Evolutionary conservation across 2,888 invertebrate genomes (phyloP), one percentile per base, ranked within the genome.

Genomic region (Archips xylosteana): DNA sequence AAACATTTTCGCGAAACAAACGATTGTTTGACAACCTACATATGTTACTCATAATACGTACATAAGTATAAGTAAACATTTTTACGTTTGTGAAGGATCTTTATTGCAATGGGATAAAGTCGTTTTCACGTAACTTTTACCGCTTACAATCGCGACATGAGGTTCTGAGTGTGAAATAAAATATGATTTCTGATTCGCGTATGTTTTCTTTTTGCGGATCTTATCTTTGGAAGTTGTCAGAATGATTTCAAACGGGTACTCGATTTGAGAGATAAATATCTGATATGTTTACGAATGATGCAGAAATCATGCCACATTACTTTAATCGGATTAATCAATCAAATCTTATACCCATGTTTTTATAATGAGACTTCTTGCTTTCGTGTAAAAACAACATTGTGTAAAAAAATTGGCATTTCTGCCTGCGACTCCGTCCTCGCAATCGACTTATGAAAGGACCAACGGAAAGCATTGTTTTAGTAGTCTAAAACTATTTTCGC

Each of bases 271-370:
- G 63, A 57, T 65, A 42, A 54, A 42, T 23, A 15, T 63, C 60
- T 72, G 8, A 42, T 23, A 57, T 45, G 45, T 60, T 45, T 42
- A 61, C 23, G 34, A 61, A 49, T 23, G 49, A 73, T 62, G 68
- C 67, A 54, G 45, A 66, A 71, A 65, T 66, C 49, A 49, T 54
- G 23, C 34, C 34, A 51, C 71, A 57, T 47, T 61, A 32, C 67
- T 42, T 67, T 72, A 67, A 72, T 67, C 72, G 67, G 62, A 42
- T 67, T 72, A 62, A 72, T 57, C 72, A 67, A 67, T 72, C 67
- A 72, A 45, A 39, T 2, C 59, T 74, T 54, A 62, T 51, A 75
- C 63, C 71, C 63, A 62, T 78, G 77, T 72, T 68, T 68, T 62
- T n/a, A 63, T 68, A 68, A 72, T 68, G 72, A 57, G 68, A 72